Evolutionary conservation across 1,140 invertebrate species (phyloP).

Genomic region (Octopus sinensis): DNA sequence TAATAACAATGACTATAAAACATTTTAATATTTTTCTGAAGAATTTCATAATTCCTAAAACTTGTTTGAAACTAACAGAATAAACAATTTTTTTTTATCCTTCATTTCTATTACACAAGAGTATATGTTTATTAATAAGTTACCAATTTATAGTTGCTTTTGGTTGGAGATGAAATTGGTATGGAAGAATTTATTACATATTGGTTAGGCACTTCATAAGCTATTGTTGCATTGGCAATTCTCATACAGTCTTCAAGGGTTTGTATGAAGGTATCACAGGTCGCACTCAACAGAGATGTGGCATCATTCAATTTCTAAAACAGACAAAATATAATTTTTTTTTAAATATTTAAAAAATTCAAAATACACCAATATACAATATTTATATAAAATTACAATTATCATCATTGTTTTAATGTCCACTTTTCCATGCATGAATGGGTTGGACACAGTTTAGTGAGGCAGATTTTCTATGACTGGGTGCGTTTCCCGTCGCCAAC

Average conservation of each 20-base stretch:
- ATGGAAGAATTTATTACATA: slow-evolving; percentile 39
- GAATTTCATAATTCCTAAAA: no score
- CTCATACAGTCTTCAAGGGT: slow-evolving; percentile 79
- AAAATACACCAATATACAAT: neutral
- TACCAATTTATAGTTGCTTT: slow-evolving; percentile 29
- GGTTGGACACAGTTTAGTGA: no score
- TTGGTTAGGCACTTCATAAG: slow-evolving; percentile 54
- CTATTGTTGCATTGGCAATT: slow-evolving; percentile 62
- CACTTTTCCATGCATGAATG: no score
- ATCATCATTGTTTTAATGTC: no score
- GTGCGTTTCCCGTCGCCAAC: no score
- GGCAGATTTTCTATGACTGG: no score
- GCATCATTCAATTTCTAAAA: slow-evolving; percentile 74
- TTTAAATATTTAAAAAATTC: neutral
- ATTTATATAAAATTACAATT: no score
- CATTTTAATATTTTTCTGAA: no score
- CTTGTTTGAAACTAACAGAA: no score
- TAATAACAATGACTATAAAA: no score
- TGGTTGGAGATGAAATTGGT: slow-evolving; percentile 31
- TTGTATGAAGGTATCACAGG: slow-evolving; percentile 80
- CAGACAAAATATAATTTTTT: neutral
- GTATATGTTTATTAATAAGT: neutral
- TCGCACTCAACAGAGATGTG: slow-evolving; percentile 71
- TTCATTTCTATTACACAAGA: no score
- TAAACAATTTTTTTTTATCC: no score